Evolutionary conservation across 2,113 vertebrate species (phyloP).

Genomic region (Brachyhypopomus gauderio): DNA sequence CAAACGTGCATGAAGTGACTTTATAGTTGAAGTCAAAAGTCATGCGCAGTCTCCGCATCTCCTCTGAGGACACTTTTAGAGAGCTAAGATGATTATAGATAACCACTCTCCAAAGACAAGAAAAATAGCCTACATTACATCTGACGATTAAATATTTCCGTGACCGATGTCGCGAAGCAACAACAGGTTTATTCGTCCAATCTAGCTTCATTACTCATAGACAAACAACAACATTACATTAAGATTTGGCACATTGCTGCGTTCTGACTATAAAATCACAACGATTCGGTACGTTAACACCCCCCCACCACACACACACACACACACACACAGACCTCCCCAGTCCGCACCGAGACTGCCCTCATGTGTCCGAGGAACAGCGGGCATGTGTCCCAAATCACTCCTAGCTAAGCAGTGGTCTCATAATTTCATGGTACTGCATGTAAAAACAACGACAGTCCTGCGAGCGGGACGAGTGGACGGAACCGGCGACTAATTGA

Average conservation of each 20-base stretch:
- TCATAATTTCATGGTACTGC: not conserved
- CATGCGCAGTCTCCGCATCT: not conserved
- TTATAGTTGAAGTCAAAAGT: not conserved
- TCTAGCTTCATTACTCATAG: slow-evolving; percentile 48
- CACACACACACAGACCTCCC: not conserved
- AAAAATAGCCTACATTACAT: slow-evolving; percentile 21
- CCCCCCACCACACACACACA: no score
- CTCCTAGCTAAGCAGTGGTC: slow-evolving; percentile 30
- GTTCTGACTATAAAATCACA: slow-evolving; percentile 53
- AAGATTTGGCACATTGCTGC: slow-evolving; percentile 40
- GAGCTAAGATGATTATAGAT: slow-evolving; percentile 13
- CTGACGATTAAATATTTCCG: slow-evolving; percentile 28
- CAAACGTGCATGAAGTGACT: not conserved
- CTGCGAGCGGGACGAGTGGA: not conserved
- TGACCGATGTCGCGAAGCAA: slow-evolving; percentile 12
- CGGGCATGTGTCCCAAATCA: not conserved
- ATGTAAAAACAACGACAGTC: not conserved
- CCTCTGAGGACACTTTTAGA: slow-evolving; percentile 10
- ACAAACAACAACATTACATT: slow-evolving; percentile 43
- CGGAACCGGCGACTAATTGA: no score
- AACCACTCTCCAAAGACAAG: slow-evolving; percentile 8
- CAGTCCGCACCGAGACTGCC: slow-evolving; percentile 68
- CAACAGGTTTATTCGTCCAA: slow-evolving; percentile 33
- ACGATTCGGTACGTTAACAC: slow-evolving; percentile 45
- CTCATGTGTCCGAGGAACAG: slow-evolving; percentile 64